These are phyloP conservation scores for Euleptes europaea DNA, from an alignment of 2,113 vertebrate genomes.

Conservation along the genomic window DNA sequence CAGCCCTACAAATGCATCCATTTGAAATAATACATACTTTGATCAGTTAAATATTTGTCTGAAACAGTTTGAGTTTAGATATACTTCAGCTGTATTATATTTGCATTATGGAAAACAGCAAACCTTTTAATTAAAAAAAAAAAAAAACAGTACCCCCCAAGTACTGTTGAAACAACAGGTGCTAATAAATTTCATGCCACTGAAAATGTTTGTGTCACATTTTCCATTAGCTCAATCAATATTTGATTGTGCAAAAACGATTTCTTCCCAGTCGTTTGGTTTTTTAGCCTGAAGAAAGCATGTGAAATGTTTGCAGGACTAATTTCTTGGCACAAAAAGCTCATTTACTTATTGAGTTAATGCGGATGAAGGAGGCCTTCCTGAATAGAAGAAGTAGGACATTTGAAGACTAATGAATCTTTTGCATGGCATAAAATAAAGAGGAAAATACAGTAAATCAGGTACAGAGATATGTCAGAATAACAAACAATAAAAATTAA, in stretches of 20 bases:
- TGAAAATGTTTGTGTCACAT: slow-evolving; percentile 34
- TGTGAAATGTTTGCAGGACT: slow-evolving; percentile 12
- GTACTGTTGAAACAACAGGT: slow-evolving; percentile 19
- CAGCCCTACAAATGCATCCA: neutral
- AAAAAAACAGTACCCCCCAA: slow-evolving; percentile 7
- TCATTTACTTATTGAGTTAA: slow-evolving; percentile 33
- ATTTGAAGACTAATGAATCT: neutral
- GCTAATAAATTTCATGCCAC: slow-evolving; percentile 38
- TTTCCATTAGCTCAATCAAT: slow-evolving; percentile 51
- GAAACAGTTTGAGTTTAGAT: slow-evolving; percentile 43
- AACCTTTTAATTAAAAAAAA: slow-evolving; percentile 41
- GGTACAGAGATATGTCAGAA: slow-evolving; percentile 8
- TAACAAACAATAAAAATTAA: slow-evolving; percentile 7
- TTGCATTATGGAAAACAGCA: slow-evolving; percentile 35
- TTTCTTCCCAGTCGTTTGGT: slow-evolving; percentile 32
- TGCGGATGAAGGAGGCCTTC: neutral
- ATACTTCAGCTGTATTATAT: slow-evolving; percentile 36
- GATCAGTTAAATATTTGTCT: slow-evolving; percentile 31
- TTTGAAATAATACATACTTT: slow-evolving; percentile 14
- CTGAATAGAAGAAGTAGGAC: slow-evolving; percentile 5
- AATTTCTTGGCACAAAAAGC: slow-evolving; percentile 42
- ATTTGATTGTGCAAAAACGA: slow-evolving; percentile 46
- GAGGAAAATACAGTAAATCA: neutral
- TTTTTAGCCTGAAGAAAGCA: slow-evolving; percentile 28
- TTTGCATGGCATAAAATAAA: neutral